Conservation (phyloP, 37 sponge, comb jelly and placozoan species). For the Geodia barretti region DNA sequence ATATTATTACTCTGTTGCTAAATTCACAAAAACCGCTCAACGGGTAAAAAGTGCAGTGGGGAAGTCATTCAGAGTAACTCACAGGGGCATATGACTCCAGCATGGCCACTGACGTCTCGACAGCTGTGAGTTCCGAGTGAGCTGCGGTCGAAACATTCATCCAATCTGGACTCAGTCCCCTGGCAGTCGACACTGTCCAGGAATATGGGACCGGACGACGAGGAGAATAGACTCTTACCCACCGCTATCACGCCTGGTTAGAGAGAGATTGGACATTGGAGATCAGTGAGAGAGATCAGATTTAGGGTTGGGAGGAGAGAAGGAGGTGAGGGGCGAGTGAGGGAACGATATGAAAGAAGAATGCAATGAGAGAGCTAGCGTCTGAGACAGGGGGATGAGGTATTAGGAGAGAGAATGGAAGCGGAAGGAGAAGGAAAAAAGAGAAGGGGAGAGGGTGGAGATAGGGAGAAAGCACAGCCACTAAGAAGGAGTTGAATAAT, state of each 20-base stretch:
- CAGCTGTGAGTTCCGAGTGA: no score
- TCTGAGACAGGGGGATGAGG: no score
- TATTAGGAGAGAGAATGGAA: no score
- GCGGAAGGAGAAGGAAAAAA: neutral
- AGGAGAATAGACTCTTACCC: neutral
- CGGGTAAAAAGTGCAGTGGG: neutral
- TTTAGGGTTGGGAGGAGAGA: neutral
- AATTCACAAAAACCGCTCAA: no score
- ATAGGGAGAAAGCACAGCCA: neutral
- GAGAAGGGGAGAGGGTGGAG: neutral
- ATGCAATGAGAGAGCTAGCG: no score
- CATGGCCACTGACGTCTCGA: neutral
- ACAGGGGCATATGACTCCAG: slow-evolving; percentile 2
- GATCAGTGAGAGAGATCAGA: neutral
- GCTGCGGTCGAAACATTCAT: neutral
- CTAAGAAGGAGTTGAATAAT: no score
- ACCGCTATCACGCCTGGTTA: neutral
- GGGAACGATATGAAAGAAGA: no score
- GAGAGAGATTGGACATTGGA: no score
- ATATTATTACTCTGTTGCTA: no score
- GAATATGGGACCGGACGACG: neutral
- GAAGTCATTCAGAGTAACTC: neutral
- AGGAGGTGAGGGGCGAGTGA: neutral
- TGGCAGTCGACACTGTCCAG: neutral
- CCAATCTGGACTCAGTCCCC: neutral